Percentiles rank a stretch among this genome's conserved stretches.
Conservation (phyloP, 2,113 vertebrate genomes). For the Scartelaos histophorus region DNA sequence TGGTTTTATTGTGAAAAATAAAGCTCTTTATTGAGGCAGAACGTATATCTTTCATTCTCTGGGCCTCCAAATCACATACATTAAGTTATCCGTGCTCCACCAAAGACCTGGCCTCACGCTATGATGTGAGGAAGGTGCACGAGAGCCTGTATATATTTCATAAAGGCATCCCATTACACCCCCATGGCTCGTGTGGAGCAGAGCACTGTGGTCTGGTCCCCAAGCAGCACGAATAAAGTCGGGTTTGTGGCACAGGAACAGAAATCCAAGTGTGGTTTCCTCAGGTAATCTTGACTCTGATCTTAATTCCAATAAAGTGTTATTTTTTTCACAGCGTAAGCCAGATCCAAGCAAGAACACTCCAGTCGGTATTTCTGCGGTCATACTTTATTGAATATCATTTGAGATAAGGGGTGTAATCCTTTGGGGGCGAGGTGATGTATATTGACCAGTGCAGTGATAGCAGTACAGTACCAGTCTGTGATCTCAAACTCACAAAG, state of each 20-base stretch:
- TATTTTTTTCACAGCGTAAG: conserved; percentile 65
- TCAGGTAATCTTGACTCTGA: conserved; percentile 77
- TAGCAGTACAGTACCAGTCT: conserved; percentile 54
- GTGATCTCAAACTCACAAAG: conserved; percentile 56
- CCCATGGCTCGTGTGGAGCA: conserved; percentile 53
- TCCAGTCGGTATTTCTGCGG: conserved; percentile 76
- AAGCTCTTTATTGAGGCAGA: neutral
- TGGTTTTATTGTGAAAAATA: neutral
- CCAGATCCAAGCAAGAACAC: conserved; percentile 73
- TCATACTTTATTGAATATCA: conserved; percentile 85
- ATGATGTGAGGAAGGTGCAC: conserved; percentile 60
- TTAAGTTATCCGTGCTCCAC: conserved; percentile 20
- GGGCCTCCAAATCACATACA: conserved; percentile 10
- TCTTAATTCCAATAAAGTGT: conserved; percentile 84
- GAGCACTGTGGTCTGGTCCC: conserved; percentile 60
- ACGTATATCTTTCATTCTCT: neutral
- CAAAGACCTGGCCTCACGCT: conserved; percentile 36
- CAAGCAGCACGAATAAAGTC: conserved; percentile 66
- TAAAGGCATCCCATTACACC: conserved; percentile 73
- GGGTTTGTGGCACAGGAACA: conserved; percentile 62
- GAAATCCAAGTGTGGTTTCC: conserved; percentile 78
- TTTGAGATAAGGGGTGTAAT: conserved; percentile 85
- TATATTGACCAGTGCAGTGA: conserved; percentile 82
- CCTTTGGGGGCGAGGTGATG: conserved; percentile 76
- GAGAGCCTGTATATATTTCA: conserved; percentile 68